Evolutionary conservation across 2,797 vertebrate species (phyloP), one percentile per base, ranked within the genome.

Genomic region (Bryconaethiops microstoma): DNA sequence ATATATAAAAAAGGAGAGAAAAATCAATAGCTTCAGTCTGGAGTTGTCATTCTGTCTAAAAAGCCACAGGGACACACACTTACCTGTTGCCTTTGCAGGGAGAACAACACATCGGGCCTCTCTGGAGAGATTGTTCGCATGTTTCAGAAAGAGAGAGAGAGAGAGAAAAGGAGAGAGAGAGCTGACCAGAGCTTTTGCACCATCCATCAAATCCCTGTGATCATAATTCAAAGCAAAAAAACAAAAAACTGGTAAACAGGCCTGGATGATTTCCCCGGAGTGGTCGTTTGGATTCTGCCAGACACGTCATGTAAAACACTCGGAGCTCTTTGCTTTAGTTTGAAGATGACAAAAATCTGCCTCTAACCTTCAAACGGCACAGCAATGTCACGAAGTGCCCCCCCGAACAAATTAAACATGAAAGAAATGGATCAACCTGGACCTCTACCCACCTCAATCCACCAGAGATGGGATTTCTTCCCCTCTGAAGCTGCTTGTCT

Each of bases 11-110:
- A 50, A 64, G 52, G 42, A 57, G 54, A 77, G 63, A 39, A 80
- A 86, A 82, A 87, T 84, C 82, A 79, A 87, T 87, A 81, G 78
- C 62, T 57, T 23, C 82, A 76, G 80, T 76, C 63, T 77, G 68
- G 76, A 73, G 68, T 74, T 85, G 74, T 85, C 83, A 82, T 72
- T 87, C 42, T 64, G 71, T 62, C 79, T 82, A 68, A 83, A 77
- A 83, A 76, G 57, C 72, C 57, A 57, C 64, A 40, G 83, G 84
- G 77, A 77, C 78, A 74, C 52, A 70, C 64, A 77, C 69, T 79
- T 29, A 42, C 62, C 48, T 39, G 59, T 82, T 60, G 8, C 82
- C 79, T 78, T 6, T 0, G 50, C 76, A 48, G 76, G 76, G 64
- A 75, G 80, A 25, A 74, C 79, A 79, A 68, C 54, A 70, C 77